Evolutionary conservation across 1,140 invertebrate genomes (phyloP).

Genomic region (Macrobrachium rosenbergii): DNA sequence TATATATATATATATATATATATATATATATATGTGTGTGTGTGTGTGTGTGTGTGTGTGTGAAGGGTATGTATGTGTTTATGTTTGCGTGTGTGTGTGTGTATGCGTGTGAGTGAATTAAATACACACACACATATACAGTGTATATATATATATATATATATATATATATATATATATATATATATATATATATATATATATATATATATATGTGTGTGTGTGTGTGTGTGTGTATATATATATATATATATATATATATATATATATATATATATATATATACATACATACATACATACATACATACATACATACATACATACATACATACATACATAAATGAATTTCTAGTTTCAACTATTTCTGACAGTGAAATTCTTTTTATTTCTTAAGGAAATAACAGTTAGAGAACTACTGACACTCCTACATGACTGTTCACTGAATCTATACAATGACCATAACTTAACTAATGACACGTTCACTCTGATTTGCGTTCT

Average conservation of each 20-base stretch:
- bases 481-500: too few relatives aligned
- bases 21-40: too few relatives aligned
- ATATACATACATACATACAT: background rate
- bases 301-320: constrained; percentile 11
- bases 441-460: too few relatives aligned
- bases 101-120: too few relatives aligned
- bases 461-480: too few relatives aligned
- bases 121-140: background rate
- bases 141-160: background rate
- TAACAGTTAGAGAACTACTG: too few relatives aligned
- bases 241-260: background rate
- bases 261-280: background rate
- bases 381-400: too few relatives aligned
- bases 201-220: constrained; percentile 4
- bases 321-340: constrained; percentile 14
- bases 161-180: background rate
- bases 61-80: too few relatives aligned
- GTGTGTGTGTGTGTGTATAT: background rate
- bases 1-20: background rate
- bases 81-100: too few relatives aligned
- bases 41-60: too few relatives aligned
- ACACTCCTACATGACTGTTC: background rate
- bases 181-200: constrained; percentile 27
- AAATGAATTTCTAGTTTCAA: too few relatives aligned
- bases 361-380: too few relatives aligned